phyloP scores from a whole-genome alignment of 2,113 vertebrate genomes.

The Mormyrus lacerda region DNA sequence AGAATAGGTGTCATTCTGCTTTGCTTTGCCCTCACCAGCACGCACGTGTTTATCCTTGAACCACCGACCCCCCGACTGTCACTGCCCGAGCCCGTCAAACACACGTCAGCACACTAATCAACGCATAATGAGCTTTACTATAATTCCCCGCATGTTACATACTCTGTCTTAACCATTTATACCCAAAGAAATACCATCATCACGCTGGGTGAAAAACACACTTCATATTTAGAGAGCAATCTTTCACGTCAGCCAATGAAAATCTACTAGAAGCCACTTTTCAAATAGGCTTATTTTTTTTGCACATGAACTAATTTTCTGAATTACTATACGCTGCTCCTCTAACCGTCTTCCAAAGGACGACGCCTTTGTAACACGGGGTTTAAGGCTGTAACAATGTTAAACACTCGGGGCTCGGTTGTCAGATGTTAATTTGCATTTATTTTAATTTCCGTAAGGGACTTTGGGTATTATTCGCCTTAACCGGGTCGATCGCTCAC shows the following conservation, averaged over 20 bases:
- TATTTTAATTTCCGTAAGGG: background rate
- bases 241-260: background rate
- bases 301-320: background rate
- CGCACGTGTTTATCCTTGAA: too few species aligned
- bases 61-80: background rate
- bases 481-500: background rate
- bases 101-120: background rate
- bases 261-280: background rate
- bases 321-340: background rate
- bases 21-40: background rate
- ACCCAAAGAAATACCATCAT: background rate
- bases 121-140: background rate
- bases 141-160: background rate
- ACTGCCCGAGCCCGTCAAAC: background rate
- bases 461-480: background rate
- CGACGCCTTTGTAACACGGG: background rate
- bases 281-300: background rate
- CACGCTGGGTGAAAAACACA: background rate
- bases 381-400: background rate
- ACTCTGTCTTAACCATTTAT: background rate
- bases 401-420: background rate
- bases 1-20: background rate
- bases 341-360: background rate
- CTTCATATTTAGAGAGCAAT: background rate
- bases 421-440: background rate